Percentiles rank a stretch among this genome's conserved stretches.
Evolutionary conservation across 2,888 invertebrate genomes (phyloP).

Genomic region (Oscheius sp.): DNA sequence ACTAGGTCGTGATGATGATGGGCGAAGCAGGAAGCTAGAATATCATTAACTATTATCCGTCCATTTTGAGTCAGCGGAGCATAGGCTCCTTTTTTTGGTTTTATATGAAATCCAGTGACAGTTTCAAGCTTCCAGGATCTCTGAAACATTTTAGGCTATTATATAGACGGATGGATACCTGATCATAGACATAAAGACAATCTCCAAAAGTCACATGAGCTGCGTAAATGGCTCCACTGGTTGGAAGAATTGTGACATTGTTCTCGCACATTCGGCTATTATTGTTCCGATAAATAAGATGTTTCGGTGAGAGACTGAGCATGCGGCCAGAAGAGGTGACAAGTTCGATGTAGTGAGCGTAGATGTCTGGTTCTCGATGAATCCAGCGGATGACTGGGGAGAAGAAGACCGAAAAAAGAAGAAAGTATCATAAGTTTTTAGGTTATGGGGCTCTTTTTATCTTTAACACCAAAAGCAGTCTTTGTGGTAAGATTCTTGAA

Average conservation of each 20-base stretch:
- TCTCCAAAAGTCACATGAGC: neutral
- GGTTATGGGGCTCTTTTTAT: neutral
- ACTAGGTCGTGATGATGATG: too few relatives aligned
- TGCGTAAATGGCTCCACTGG: neutral
- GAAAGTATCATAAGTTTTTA: neutral
- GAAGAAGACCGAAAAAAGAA: neutral
- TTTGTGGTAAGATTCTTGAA: too few relatives aligned
- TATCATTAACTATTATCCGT: constrained; percentile 50
- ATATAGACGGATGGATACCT: neutral
- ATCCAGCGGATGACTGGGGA: neutral
- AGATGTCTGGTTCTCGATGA: neutral
- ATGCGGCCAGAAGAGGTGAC: constrained; percentile 43
- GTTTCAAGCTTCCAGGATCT: neutral
- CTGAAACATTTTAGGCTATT: neutral
- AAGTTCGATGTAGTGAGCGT: constrained; percentile 38
- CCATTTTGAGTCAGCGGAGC: constrained; percentile 45
- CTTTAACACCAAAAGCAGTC: too few relatives aligned
- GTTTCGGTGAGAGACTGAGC: constrained; percentile 38
- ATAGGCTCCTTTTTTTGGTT: constrained; percentile 35
- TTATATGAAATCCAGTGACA: neutral
- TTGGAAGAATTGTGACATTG: neutral
- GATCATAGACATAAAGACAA: neutral
- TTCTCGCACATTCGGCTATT: too few relatives aligned
- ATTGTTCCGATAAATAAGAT: constrained; percentile 45
- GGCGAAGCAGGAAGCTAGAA: constrained; percentile 47